Base-by-base conservation (phyloP, 2,113 vertebrate genomes). In the Sardina pilchardus region DNA sequence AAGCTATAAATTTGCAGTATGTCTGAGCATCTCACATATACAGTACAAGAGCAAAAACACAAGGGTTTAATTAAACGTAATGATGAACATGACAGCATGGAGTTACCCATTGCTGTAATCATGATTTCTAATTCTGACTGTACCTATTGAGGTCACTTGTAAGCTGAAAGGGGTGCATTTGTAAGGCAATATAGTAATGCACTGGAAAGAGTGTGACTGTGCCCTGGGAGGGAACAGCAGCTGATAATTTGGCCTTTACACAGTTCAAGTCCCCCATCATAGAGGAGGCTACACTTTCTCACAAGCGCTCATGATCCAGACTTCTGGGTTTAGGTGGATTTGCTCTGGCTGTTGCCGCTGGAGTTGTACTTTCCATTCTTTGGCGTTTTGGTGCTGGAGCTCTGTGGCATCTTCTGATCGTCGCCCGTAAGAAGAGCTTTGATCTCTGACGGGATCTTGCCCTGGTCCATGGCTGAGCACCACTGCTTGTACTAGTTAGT, bases 391-490 rank as follows among this genome's bases (percentile, higher is more conserved):
- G 87, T 93, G 92, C 91, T 89, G 80, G 93, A 91, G 91, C 92
- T 94, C 80, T 95, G 96, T 63, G 95, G 93, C 14, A 92, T 95
- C 87, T 91, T 96, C 89, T 96, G 97, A 83, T 99, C 98, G 75
- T 99, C 98, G 81, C 96, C 97, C 0, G 96, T 98, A 71, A 99
- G 95, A 0, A 99, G 94, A 36, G 98, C 98, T 94, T 97, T 98
- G 89, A 99, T 99, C 94, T 99, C 98, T 0, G 98, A 99, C 14
- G 98, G 98, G 92, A 99, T 99, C 94, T 99, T 99, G 45, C 98
- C 98, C 94, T 98, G 97, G 90, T 99, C 98, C 98, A 99, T 99
- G 12, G 98, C 98, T 42, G 96, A 93, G 86, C 98, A 99, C 98
- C 98, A 99, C 95, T 99, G 98, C 90, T 99, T 99, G 91, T 99